Conservation (phyloP, 2,113 vertebrate species). For the Vidua macroura region DNA sequence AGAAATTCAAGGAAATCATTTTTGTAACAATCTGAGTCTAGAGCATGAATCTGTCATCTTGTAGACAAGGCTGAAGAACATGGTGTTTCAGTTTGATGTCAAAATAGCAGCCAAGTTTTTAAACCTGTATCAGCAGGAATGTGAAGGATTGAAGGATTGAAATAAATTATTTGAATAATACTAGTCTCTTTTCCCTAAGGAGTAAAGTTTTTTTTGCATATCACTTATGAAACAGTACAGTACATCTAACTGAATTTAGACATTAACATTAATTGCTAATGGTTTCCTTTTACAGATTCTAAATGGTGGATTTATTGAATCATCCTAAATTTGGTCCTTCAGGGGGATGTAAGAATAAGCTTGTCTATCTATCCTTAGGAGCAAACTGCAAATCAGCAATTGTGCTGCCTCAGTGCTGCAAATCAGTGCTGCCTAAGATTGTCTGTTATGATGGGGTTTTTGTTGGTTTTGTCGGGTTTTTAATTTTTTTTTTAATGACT, state of each 20-base stretch:
- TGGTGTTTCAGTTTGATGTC: background rate
- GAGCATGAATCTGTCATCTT: background rate
- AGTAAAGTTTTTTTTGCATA: background rate
- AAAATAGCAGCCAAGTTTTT: background rate
- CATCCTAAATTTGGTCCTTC: conserved; percentile 36
- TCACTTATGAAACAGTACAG: conserved; percentile 3
- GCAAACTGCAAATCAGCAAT: conserved; percentile 66
- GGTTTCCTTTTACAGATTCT: conserved; percentile 53
- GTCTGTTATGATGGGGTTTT: background rate
- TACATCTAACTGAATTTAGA: conserved; percentile 38
- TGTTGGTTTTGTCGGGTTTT: background rate
- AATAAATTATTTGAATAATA: conserved; percentile 26
- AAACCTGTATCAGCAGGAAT: background rate
- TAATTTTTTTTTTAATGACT: conserved; percentile 37
- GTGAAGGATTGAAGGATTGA: background rate
- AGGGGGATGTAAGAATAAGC: conserved; percentile 21
- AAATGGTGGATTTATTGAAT: conserved; percentile 65
- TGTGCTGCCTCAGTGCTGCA: background rate
- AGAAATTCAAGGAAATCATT: background rate
- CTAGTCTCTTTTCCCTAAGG: background rate
- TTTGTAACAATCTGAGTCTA: background rate
- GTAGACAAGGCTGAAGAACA: background rate
- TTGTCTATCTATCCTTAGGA: conserved; percentile 19
- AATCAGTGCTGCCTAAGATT: conserved; percentile 60
- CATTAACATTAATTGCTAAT: conserved; percentile 59